Evolutionary conservation across 2,113 vertebrate genomes (phyloP).

Genomic region (Mystacornis crossleyi): DNA sequence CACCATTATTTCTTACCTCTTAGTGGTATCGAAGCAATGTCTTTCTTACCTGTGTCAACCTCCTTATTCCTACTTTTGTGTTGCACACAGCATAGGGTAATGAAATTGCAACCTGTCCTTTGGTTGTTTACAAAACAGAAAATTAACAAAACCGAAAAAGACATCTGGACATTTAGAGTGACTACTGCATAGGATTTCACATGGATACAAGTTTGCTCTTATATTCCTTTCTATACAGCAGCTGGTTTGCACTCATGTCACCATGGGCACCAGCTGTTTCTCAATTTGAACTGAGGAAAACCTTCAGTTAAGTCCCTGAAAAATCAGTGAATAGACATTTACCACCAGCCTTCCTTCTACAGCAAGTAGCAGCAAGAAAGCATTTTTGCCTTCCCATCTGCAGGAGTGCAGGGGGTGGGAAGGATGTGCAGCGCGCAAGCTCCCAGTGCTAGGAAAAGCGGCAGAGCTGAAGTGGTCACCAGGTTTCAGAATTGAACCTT

Average conservation of each 20-base stretch:
- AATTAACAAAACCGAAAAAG: neutral
- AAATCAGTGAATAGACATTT: neutral
- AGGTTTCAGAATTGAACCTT: neutral
- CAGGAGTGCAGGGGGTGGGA: neutral
- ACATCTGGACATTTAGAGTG: neutral
- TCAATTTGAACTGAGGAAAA: neutral
- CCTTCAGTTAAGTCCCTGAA: neutral
- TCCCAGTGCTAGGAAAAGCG: neutral
- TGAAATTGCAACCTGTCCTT: neutral
- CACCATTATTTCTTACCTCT: neutral
- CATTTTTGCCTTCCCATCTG: neutral
- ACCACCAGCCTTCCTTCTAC: neutral
- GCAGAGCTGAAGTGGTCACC: neutral
- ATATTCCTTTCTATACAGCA: neutral
- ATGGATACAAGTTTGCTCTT: neutral
- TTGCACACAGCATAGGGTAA: neutral
- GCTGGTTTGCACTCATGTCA: neutral
- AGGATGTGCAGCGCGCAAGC: neutral
- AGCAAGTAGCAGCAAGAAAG: neutral
- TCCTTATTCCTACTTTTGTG: neutral
- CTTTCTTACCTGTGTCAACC: neutral
- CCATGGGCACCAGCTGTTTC: neutral
- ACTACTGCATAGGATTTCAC: neutral
- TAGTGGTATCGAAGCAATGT: neutral
- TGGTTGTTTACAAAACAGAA: neutral